Base-by-base conservation (phyloP, 1,140 invertebrate genomes). In the Cotesia glomerata region DNA sequence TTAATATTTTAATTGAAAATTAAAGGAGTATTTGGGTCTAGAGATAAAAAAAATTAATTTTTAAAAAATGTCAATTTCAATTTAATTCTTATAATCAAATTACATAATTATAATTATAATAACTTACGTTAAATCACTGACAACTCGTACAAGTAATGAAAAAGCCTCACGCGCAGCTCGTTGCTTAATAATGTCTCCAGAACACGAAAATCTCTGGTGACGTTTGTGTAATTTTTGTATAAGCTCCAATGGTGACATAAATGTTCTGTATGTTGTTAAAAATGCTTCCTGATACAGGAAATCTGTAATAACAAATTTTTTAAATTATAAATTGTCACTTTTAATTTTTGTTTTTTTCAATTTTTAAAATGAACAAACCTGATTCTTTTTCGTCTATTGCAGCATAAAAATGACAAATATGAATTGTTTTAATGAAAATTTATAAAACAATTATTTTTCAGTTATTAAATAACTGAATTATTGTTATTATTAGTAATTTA, bases 271-370 rank as follows among this genome's bases (percentile, higher is more conserved):
- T 52, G 97, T 99, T 26, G 96, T 96, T 75, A 99, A 90, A 87
- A 99, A 99, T 49, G 97, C 97, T 89, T 98, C 97, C 90, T 97
- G 95, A 88, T 97, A 98, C 82, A 95, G 90, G 84, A 96, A 95
- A 88, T 96, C 95, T 95, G 88, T 52, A 87, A 66, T n/a, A 84
- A 74, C 79, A 84, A 77, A 78, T 76, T 63, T 9, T 9, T 7
- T 4, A 35, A 13, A 54, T 75, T 74, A 80, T 79, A 18, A 5
- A 1, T 36, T 16, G 39, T 65, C 8, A 63, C 39, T 26, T 39
- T 36, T 39, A 36, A 39, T 26, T 63, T 65, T 51, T 65, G 18
- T 26, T 3, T 14, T 2, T 34, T 34, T 49, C 13, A 16, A n/a
- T 16, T 59, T 4, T 3, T 69, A 56, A 4, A 71, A 71, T 70